Percentiles rank a stretch among this genome's conserved stretches.
These are phyloP conservation scores for Sebastes variabilis DNA, from an alignment of 2,797 vertebrate genomes.

Conservation along the genomic window DNA sequence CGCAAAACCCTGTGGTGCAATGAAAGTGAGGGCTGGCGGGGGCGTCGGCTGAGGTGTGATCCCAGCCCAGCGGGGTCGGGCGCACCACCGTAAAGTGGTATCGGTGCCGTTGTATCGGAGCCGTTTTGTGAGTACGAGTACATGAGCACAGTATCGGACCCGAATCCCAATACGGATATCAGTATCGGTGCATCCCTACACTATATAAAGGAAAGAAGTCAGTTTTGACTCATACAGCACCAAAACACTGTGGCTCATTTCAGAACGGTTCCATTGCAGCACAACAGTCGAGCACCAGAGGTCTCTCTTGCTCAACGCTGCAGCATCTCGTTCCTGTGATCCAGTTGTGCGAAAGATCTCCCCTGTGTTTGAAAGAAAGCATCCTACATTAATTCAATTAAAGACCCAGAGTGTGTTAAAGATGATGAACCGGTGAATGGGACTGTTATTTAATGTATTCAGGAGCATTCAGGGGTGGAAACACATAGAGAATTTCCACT, in stretches of 20 bases:
- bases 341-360: background rate
- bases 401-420: background rate
- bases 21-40: fast-evolving
- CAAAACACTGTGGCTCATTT: background rate
- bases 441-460: background rate
- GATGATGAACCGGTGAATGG: background rate
- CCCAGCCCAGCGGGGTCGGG: no score
- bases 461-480: background rate
- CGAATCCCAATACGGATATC: fast-evolving
- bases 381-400: background rate
- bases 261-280: conserved; percentile 8
- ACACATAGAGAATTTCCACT: conserved; percentile 13
- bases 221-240: background rate
- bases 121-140: fast-evolving
- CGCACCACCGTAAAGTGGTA: no score
- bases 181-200: no score
- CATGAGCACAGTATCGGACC: no score
- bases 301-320: conserved; percentile 51
- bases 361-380: background rate
- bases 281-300: conserved; percentile 50
- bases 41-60: fast-evolving
- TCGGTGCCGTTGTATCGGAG: no score
- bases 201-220: no score
- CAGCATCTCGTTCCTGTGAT: background rate
- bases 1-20: fast-evolving